phyloP scores from a whole-genome alignment of 2,888 invertebrate species.

The Cylindroiulus punctatus region DNA sequence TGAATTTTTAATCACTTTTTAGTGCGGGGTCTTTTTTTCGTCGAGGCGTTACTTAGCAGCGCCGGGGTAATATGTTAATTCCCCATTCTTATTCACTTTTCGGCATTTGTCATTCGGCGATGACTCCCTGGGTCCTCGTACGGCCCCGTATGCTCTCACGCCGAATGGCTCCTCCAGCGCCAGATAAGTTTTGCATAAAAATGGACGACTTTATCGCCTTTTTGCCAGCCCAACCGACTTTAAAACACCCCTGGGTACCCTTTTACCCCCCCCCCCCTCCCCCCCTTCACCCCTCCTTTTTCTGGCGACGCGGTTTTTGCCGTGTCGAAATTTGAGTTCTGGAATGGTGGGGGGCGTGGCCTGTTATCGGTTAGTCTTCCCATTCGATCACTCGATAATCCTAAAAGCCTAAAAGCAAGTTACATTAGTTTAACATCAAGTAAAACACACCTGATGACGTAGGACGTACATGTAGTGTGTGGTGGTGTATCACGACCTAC shows the following conservation, averaged over 20 bases:
- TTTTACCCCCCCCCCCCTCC: neutral
- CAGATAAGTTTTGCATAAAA: conserved; percentile 53
- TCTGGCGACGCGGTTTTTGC: too few relatives aligned
- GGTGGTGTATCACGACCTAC: too few relatives aligned
- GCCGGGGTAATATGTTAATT: conserved; percentile 50
- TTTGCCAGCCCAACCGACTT: conserved; percentile 12
- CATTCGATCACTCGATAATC: too few relatives aligned
- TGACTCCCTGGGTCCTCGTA: conserved; percentile 40
- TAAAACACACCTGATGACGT: too few relatives aligned
- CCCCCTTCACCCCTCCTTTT: too few relatives aligned
- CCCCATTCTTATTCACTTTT: conserved; percentile 54
- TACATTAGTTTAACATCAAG: too few relatives aligned
- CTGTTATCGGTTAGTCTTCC: too few relatives aligned
- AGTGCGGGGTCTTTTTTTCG: neutral
- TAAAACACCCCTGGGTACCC: neutral
- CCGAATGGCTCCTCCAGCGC: conserved; percentile 43
- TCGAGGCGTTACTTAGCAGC: conserved; percentile 21
- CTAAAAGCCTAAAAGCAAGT: too few relatives aligned
- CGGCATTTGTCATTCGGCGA: conserved; percentile 47
- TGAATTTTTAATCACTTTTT: conserved; percentile 50
- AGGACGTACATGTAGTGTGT: too few relatives aligned
- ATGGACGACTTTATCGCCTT: conserved; percentile 44
- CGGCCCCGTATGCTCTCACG: neutral
- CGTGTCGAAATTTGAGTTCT: too few relatives aligned
- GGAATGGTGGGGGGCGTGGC: too few relatives aligned